Conservation (phyloP, 2,888 invertebrate genomes). For the Blera fallax region DNA sequence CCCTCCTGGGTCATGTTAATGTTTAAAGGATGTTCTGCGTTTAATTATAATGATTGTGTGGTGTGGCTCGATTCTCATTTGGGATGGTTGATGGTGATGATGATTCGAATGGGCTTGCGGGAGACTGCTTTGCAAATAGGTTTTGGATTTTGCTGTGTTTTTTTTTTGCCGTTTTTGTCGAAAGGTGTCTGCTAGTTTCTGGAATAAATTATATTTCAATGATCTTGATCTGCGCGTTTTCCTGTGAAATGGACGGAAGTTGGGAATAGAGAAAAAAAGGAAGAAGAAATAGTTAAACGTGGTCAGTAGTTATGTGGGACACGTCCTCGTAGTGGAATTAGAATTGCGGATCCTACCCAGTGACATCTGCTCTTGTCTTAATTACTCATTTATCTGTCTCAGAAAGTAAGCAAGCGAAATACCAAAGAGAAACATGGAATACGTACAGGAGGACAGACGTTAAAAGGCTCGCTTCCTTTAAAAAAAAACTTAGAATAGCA, state of each 20-base stretch:
- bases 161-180: background rate
- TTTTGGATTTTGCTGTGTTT: background rate
- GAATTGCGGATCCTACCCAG: background rate
- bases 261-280: background rate
- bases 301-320: background rate
- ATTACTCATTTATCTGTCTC: background rate
- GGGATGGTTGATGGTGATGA: conserved; percentile 61
- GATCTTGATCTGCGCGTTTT: conserved; percentile 51
- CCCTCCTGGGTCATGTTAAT: conserved; percentile 39
- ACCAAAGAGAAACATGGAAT: no score
- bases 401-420: background rate
- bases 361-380: conserved; percentile 9
- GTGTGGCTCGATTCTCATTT: conserved; percentile 49
- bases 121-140: conserved; percentile 17
- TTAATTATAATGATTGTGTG: conserved; percentile 70
- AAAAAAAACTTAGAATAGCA: no score
- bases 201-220: conserved; percentile 61
- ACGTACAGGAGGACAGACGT: no score
- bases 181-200: conserved; percentile 55
- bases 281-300: background rate
- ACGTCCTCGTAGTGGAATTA: background rate
- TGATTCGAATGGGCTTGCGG: conserved; percentile 46
- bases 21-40: conserved; percentile 59
- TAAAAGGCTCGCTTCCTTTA: no score
- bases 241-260: conserved; percentile 18